phyloP scores from a whole-genome alignment of 2,888 invertebrate genomes.

The Rhagonycha lutea region DNA sequence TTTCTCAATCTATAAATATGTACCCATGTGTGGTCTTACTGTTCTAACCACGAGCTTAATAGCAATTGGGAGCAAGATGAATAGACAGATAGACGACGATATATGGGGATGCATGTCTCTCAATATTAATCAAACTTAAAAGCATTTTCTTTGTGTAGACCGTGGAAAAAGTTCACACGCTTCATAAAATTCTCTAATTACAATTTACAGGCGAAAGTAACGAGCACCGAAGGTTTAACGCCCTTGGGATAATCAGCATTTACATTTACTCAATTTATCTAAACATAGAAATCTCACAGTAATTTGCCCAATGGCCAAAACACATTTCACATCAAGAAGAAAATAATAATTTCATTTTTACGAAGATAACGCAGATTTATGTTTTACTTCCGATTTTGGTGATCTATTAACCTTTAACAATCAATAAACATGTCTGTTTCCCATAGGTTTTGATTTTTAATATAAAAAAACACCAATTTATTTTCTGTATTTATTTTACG shows the following conservation, averaged over 20 bases:
- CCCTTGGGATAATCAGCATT: conserved; percentile 1
- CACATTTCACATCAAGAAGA: not conserved
- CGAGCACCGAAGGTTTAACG: conserved; percentile 3
- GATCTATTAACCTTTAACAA: not conserved
- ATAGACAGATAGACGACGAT: conserved; percentile 1
- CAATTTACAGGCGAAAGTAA: conserved; percentile 11
- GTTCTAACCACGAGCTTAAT: conserved; percentile 3
- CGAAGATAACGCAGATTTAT: not conserved
- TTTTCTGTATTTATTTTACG: too few species aligned
- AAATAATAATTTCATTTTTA: not conserved
- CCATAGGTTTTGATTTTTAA: too few species aligned
- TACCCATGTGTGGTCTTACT: conserved; percentile 12
- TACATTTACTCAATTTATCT: conserved; percentile 1
- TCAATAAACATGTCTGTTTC: not conserved
- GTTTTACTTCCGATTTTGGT: not conserved
- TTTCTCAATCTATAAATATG: conserved; percentile 2
- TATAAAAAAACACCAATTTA: too few species aligned
- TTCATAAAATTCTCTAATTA: conserved; percentile 14
- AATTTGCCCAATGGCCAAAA: not conserved
- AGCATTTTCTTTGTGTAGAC: not conserved
- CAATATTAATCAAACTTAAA: conserved; percentile 2
- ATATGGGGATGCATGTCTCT: conserved; percentile 1
- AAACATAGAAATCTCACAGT: not conserved
- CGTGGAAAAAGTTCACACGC: conserved; percentile 12
- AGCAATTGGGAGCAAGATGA: not conserved